Percentiles rank a stretch among this genome's conserved stretches.
Conservation (phyloP, 1,140 invertebrate species). For the Leptopilina boulardi region DNA sequence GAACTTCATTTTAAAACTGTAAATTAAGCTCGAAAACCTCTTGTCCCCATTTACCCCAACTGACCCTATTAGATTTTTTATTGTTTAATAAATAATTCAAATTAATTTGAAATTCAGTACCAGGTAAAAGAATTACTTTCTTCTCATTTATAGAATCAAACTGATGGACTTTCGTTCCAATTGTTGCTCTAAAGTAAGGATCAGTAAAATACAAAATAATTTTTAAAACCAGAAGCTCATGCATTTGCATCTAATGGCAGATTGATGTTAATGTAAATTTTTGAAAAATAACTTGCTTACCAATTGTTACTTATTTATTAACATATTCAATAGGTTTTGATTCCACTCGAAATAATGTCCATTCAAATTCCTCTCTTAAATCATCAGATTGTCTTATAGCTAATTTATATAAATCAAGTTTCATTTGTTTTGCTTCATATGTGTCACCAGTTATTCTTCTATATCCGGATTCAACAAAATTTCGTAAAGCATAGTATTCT, state of each 20-base stretch:
- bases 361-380: not conserved
- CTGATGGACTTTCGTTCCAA: not conserved
- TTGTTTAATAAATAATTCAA: no score
- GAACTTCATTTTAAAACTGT: no score
- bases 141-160: not conserved
- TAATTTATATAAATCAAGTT: not conserved
- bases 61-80: no score
- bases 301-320: not conserved
- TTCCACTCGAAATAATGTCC: not conserved
- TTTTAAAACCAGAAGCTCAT: not conserved
- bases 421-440: not conserved
- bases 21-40: no score
- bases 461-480: not conserved
- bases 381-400: not conserved
- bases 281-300: not conserved
- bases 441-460: not conserved
- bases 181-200: not conserved
- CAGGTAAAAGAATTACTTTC: not conserved
- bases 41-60: no score
- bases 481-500: no score
- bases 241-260: not conserved
- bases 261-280: not conserved
- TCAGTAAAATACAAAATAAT: not conserved
- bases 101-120: not conserved
- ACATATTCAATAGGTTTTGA: not conserved